Evolutionary conservation across 2,113 vertebrate genomes (phyloP).

Genomic region (Cervus canadensis): DNA sequence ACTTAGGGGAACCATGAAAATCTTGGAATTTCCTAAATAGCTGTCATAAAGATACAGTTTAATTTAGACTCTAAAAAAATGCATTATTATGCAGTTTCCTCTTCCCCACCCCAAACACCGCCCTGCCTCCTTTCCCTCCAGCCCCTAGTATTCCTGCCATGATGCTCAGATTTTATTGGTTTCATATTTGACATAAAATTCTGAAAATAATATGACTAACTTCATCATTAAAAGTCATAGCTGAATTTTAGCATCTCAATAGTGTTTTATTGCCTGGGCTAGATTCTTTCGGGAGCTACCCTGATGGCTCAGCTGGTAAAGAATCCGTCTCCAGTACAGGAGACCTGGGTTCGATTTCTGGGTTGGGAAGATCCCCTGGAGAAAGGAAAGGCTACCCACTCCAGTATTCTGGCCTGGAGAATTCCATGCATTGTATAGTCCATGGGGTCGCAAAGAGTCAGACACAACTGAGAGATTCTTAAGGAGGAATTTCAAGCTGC

Average conservation of each 20-base stretch:
- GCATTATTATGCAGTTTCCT: conserved; percentile 27
- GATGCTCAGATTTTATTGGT: not conserved
- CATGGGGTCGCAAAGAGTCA: not conserved
- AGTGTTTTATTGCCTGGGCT: not conserved
- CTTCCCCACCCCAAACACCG: not conserved
- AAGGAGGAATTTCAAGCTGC: not conserved
- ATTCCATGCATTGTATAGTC: not conserved
- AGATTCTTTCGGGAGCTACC: not conserved
- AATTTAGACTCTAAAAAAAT: conserved; percentile 60
- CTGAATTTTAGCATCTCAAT: not conserved
- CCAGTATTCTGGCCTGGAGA: not conserved
- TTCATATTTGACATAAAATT: not conserved
- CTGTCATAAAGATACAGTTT: conserved; percentile 65
- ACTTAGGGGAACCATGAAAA: conserved; percentile 75
- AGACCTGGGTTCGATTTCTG: not conserved
- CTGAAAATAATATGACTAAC: not conserved
- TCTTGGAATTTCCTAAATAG: conserved; percentile 69
- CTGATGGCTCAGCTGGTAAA: not conserved
- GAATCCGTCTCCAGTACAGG: fast-evolving
- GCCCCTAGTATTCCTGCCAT: not conserved
- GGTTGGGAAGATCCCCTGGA: not conserved
- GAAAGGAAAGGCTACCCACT: not conserved
- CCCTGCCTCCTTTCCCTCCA: not conserved
- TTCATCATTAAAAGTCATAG: conserved; percentile 11
- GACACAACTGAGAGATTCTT: not conserved